phyloP scores from a whole-genome alignment of 2,113 vertebrate genomes.

The Bettongia penicillata region DNA sequence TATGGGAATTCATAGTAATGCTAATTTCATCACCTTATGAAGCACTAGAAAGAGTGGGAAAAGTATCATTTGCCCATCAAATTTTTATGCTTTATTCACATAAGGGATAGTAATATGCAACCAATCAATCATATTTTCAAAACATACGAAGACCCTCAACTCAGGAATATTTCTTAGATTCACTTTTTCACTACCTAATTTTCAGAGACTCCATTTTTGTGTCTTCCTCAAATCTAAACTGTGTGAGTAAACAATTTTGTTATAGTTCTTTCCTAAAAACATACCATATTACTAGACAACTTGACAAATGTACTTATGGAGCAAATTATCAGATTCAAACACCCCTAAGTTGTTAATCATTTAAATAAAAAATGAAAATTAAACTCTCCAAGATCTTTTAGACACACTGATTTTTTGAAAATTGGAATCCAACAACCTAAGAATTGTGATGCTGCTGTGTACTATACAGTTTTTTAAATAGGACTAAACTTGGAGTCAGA shows the following conservation, averaged over 20 bases:
- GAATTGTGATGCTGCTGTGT: background rate
- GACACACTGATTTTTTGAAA: background rate
- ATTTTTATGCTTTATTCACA: background rate
- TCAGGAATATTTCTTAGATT: background rate
- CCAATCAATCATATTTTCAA: background rate
- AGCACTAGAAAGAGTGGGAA: background rate
- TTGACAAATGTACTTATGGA: background rate
- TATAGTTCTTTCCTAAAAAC: background rate
- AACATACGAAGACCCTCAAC: background rate
- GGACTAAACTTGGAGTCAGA: background rate
- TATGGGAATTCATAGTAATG: background rate
- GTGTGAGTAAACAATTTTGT: background rate
- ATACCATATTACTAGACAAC: background rate
- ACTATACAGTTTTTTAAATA: background rate
- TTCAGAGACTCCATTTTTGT: background rate
- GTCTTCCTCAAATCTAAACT: background rate
- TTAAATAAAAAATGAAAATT: background rate
- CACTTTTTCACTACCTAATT: background rate
- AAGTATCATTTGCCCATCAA: background rate
- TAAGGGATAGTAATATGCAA: background rate
- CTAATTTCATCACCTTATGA: background rate
- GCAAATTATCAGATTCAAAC: background rate
- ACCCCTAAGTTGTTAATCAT: background rate
- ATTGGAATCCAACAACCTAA: background rate
- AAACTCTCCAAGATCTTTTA: background rate